Evolutionary conservation across 1,140 invertebrate genomes (phyloP).

Genomic region (Papilio xuthus): DNA sequence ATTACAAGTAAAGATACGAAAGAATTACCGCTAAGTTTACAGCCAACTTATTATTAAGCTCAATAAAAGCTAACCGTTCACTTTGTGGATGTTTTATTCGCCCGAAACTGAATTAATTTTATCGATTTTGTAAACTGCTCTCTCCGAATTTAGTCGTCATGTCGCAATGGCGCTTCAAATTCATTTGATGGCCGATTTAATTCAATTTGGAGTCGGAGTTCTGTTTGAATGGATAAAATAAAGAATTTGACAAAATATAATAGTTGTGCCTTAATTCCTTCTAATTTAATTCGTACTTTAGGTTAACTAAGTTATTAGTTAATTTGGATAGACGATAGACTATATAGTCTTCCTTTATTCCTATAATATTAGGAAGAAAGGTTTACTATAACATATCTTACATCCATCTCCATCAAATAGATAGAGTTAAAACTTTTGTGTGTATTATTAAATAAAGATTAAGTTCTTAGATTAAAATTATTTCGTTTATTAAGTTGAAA

Average conservation of each 20-base stretch:
- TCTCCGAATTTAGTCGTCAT: slow-evolving; percentile 45
- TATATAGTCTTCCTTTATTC: too few species aligned
- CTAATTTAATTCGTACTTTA: too few species aligned
- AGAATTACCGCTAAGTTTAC: not conserved
- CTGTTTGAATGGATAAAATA: not conserved
- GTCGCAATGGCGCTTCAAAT: slow-evolving; percentile 43
- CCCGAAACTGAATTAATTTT: slow-evolving; percentile 41
- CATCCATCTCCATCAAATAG: too few species aligned
- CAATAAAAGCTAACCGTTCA: not conserved
- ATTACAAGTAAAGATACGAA: not conserved
- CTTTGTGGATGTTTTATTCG: not conserved
- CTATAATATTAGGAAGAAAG: too few species aligned
- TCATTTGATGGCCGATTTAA: slow-evolving; percentile 41
- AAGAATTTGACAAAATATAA: not conserved
- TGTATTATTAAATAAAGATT: too few species aligned
- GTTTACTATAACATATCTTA: too few species aligned
- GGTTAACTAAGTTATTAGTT: too few species aligned
- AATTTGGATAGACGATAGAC: too few species aligned
- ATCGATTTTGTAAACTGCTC: slow-evolving; percentile 41
- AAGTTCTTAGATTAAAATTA: not conserved
- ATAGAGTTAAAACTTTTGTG: too few species aligned
- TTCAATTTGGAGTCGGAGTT: not conserved
- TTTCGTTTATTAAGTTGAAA: not conserved
- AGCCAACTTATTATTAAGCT: not conserved
- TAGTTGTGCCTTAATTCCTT: not conserved